phyloP scores from a whole-genome alignment of 2,888 invertebrate species.

The Drosophila limbata region DNA sequence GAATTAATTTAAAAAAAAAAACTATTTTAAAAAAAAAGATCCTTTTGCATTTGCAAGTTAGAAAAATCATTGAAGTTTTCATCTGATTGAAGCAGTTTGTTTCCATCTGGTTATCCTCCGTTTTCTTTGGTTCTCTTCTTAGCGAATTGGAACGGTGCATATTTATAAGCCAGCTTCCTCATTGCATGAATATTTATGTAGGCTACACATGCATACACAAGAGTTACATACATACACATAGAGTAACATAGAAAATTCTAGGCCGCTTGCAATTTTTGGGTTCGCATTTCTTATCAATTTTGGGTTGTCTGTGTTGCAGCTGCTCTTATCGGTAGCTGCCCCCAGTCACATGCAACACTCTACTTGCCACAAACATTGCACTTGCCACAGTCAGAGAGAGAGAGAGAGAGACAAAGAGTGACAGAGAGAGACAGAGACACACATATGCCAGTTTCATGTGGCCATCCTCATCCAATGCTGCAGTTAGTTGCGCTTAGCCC shows the following conservation, averaged over 20 bases:
- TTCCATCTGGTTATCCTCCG: neutral
- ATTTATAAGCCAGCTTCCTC: conserved; percentile 44
- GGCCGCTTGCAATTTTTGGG: conserved; percentile 37
- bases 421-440: conserved; percentile 17
- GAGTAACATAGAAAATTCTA: conserved; percentile 5
- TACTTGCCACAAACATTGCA: conserved; percentile 17
- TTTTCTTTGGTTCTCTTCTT: conserved; percentile 10
- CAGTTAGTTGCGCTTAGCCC: conserved; percentile 50
- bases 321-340: conserved; percentile 49
- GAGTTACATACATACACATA: conserved; percentile 4
- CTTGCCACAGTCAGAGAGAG: conserved; percentile 19
- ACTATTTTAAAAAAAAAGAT: neutral
- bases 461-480: conserved; percentile 24
- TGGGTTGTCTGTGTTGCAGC: conserved; percentile 35
- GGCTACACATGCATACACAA: conserved; percentile 8
- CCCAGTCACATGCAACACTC: conserved; percentile 12
- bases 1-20: neutral
- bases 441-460: conserved; percentile 38
- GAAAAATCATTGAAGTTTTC: conserved; percentile 1
- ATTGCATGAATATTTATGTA: conserved; percentile 32
- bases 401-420: neutral
- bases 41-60: neutral
- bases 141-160: conserved; percentile 32
- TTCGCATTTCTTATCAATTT: conserved; percentile 60
- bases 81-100: neutral